These are phyloP conservation scores for Epizoanthus illoricatus DNA, from an alignment of 92 coral and sea anemone species.

Conservation along the genomic window DNA sequence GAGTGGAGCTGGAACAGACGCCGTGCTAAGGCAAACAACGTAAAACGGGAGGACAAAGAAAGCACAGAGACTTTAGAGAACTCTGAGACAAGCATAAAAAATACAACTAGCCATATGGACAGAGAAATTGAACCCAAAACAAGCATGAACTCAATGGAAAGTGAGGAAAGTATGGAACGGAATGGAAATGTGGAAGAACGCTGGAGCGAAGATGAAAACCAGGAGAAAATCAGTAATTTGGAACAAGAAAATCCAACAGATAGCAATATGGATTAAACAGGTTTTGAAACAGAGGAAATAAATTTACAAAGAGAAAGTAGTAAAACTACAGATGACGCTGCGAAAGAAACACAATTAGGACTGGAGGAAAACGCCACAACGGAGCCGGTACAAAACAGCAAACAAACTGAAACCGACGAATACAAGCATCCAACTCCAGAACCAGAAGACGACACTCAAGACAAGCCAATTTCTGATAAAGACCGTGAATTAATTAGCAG, in stretches of 20 bases:
- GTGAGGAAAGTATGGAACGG: neutral
- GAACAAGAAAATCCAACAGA: neutral
- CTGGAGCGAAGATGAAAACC: neutral
- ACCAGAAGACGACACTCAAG: neutral
- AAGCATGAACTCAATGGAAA: neutral
- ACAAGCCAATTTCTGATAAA: neutral
- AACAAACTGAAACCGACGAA: neutral
- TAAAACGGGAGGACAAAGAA: too few species aligned
- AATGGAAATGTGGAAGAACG: neutral
- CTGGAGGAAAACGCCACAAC: too few species aligned
- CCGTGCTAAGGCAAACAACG: too few species aligned
- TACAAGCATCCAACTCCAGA: neutral
- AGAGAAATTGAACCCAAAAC: neutral
- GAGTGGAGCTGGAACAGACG: neutral
- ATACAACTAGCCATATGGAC: neutral
- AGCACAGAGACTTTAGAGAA: too few species aligned
- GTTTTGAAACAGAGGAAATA: neutral
- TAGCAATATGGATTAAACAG: neutral
- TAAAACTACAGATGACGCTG: neutral
- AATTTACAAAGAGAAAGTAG: neutral
- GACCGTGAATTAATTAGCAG: neutral
- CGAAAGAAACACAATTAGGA: too few species aligned
- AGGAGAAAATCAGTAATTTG: neutral
- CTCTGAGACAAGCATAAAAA: too few species aligned
- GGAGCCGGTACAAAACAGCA: neutral